A percentile compares a stretch with the other conserved stretches of the same genome.
These are phyloP conservation scores for Delphinus delphis DNA, from an alignment of 2,113 vertebrate genomes.

Conservation along the genomic window DNA sequence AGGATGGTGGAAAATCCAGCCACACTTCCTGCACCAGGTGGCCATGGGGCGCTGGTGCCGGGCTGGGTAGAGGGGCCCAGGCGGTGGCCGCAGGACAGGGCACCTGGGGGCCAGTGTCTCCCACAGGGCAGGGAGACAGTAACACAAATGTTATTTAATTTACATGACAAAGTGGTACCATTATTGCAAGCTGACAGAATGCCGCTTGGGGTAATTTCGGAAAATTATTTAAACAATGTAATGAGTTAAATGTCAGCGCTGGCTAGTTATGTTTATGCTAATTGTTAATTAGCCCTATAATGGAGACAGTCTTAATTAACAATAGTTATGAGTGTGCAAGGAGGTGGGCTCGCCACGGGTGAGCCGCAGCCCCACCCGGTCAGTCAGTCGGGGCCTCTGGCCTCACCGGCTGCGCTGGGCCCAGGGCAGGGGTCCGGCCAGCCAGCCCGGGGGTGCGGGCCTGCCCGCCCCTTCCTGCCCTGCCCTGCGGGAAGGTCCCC, in stretches of 20 bases:
- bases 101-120: background rate
- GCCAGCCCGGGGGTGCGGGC: accelerated
- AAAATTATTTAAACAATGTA: conserved; percentile 98
- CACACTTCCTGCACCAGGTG: accelerated
- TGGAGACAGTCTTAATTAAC: conserved; percentile 98
- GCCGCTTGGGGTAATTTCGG: conserved; percentile 93
- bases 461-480: background rate
- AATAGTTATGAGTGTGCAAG: conserved; percentile 86
- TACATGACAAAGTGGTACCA: conserved; percentile 92
- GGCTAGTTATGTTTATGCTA: conserved; percentile 99
- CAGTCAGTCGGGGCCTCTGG: background rate
- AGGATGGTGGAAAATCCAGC: background rate
- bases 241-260: conserved; percentile 96
- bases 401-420: background rate
- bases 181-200: conserved; percentile 91
- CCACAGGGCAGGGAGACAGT: conserved; percentile 63
- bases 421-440: background rate
- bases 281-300: conserved; percentile 99
- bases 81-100: background rate
- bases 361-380: background rate
- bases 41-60: background rate
- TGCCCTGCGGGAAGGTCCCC: accelerated
- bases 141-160: conserved; percentile 90
- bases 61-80: background rate
- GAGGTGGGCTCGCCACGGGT: conserved; percentile 55